Percentiles rank a stretch among this genome's conserved stretches.
These are phyloP conservation scores for Parauchenoglanis ngamensis DNA, from an alignment of 2,797 vertebrate genomes.

Conservation along the genomic window DNA sequence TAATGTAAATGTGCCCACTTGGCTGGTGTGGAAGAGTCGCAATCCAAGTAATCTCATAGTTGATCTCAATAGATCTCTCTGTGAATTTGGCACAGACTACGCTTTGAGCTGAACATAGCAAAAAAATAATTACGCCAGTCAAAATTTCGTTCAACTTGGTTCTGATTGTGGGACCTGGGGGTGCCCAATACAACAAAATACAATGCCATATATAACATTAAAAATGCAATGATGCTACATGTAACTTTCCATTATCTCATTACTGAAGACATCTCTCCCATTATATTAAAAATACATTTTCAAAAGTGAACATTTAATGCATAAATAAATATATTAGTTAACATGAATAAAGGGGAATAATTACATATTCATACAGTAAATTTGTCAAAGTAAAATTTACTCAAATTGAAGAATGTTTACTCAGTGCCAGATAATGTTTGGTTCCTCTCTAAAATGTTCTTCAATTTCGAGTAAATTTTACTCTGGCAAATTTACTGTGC, in stretches of 20 bases:
- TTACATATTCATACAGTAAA: not conserved
- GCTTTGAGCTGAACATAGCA: not conserved
- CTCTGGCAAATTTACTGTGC: too few species aligned
- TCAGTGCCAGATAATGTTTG: too few species aligned
- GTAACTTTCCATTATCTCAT: not conserved
- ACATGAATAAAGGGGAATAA: not conserved
- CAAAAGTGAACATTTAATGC: not conserved
- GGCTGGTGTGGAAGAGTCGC: not conserved
- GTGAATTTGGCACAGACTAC: not conserved
- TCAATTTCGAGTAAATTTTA: too few species aligned
- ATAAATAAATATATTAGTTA: not conserved
- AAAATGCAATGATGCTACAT: not conserved
- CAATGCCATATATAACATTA: not conserved
- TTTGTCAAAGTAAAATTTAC: too few species aligned
- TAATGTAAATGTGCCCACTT: conserved; percentile 36
- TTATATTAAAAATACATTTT: not conserved
- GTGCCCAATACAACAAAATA: not conserved
- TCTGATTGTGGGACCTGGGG: not conserved
- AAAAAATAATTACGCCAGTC: not conserved
- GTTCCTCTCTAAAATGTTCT: too few species aligned
- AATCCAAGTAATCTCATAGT: not conserved
- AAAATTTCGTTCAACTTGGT: not conserved
- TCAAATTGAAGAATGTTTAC: too few species aligned
- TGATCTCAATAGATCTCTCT: not conserved
- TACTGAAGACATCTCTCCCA: not conserved